Percentiles rank a stretch among this genome's conserved stretches.
phyloP scores from a whole-genome alignment of 23 tunicate species.

The Trididemnum nubilum region DNA sequence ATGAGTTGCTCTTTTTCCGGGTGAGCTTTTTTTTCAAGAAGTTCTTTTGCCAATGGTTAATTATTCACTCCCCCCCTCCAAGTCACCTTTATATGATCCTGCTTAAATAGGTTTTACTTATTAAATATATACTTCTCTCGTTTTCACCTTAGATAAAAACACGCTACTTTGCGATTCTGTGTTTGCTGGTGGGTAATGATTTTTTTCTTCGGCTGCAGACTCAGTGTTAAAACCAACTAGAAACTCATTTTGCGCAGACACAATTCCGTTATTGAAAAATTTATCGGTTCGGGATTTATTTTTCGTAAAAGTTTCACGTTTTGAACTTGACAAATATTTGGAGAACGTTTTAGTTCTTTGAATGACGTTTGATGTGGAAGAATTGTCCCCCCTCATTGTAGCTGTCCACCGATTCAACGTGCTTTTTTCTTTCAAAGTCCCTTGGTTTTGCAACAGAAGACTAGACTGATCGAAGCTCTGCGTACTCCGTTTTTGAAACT shows the following conservation, averaged over 20 bases:
- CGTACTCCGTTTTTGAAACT: conserved; percentile 1
- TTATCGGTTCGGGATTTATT: not conserved
- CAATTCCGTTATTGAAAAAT: not conserved
- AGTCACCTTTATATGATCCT: too few species aligned
- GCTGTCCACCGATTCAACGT: not conserved
- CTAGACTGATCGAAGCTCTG: not conserved
- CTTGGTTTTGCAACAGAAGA: not conserved
- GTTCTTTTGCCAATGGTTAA: too few species aligned
- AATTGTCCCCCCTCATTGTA: not conserved
- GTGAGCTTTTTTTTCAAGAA: too few species aligned
- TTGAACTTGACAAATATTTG: not conserved
- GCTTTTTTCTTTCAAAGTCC: not conserved
- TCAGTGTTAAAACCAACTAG: not conserved
- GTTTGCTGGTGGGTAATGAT: too few species aligned
- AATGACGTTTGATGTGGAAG: not conserved
- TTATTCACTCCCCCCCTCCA: too few species aligned
- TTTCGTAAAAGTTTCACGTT: not conserved
- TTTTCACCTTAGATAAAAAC: too few species aligned
- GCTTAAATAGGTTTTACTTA: too few species aligned
- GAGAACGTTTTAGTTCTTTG: conserved; percentile 7
- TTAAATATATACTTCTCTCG: too few species aligned
- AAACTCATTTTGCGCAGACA: conserved; percentile 13
- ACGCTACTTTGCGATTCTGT: too few species aligned
- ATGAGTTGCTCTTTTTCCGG: too few species aligned
- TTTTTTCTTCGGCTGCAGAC: too few species aligned